phyloP scores from a whole-genome alignment of 1,140 invertebrate genomes.

The Drosophila mauritiana region DNA sequence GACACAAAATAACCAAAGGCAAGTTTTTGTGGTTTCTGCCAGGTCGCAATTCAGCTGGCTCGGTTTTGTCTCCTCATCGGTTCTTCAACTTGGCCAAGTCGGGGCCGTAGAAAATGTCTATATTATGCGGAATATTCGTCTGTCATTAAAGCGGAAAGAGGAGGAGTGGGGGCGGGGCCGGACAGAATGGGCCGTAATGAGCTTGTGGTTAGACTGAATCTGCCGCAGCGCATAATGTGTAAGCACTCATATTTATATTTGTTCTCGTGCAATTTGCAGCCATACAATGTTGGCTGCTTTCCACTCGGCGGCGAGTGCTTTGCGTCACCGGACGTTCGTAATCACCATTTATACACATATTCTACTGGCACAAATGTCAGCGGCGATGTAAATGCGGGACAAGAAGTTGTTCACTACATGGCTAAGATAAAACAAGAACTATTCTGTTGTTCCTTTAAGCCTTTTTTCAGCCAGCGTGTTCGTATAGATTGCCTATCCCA shows the following conservation, averaged over 20 bases:
- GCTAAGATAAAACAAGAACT: too few relatives aligned
- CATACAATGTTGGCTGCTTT: constrained; percentile 49
- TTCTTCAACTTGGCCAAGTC: constrained; percentile 30
- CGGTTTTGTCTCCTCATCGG: constrained; percentile 35
- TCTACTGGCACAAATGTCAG: constrained; percentile 24
- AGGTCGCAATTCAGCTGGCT: constrained; percentile 44
- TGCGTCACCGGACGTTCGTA: constrained; percentile 37
- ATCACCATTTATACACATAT: constrained; percentile 42
- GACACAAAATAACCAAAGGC: constrained; percentile 74
- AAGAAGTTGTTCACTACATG: neutral
- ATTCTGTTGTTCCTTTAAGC: too few relatives aligned
- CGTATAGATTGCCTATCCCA: neutral
- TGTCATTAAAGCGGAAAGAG: constrained; percentile 37
- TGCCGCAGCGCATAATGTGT: constrained; percentile 41
- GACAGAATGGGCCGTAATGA: constrained; percentile 45
- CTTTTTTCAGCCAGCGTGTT: too few relatives aligned
- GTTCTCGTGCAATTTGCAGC: constrained; percentile 45
- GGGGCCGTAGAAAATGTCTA: constrained; percentile 67
- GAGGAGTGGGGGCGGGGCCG: neutral
- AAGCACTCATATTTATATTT: constrained; percentile 50
- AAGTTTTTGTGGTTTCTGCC: constrained; percentile 55
- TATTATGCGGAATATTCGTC: constrained; percentile 59
- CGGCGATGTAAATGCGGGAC: neutral
- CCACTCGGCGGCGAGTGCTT: constrained; percentile 28
- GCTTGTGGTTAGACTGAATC: constrained; percentile 53